Evolutionary conservation across 1,140 invertebrate genomes (phyloP), one percentile per base, ranked within the genome.

Genomic region (Cyclina sinensis): DNA sequence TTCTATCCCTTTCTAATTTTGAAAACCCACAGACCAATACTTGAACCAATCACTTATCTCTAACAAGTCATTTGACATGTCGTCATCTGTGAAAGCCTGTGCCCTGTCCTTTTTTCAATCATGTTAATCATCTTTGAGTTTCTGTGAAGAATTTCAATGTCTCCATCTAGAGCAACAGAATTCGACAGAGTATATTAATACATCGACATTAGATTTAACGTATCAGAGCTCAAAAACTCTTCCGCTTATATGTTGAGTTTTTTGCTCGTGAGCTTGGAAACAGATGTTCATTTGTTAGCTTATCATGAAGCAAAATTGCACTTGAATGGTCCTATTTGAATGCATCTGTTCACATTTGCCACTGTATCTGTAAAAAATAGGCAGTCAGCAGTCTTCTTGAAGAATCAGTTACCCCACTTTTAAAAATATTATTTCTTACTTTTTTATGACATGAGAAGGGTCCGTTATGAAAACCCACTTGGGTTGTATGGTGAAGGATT

Each of bases 161-260:
- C 48, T 2, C 86, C 80, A 39, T 90, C 35, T 24, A 88, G 43
- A 14, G 11, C 37, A n/a, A 16, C 9, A 27, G 78, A 62, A 12
- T 51, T 81, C 24, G 83, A 59, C 57, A 18, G 2, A 1, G 27
- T 18, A 46, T 90, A 39, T 30, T 90, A 90, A 4, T 0, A 1
- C 24, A 51, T 74, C 76, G 88, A 74, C 1, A 84, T n/a, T n/a
- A n/a, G n/a, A 24, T 70, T 88, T n/a, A 90, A 51, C 85, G 89
- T 88, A 46, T 88, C 76, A 4, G 7, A 9, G 37, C 84, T 65
- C 18, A 90, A 39, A 1, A 84, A 59, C 9, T 90, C n/a, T 65
- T 90, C 89, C 21, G 80, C 89, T 11, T 88, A 32, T 12, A 83
- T 35, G 30, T 90, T 90, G 2, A 79, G 18, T 86, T 90, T 78